A percentile compares a stretch with the other conserved stretches of the same genome.
Evolutionary conservation across 1,140 invertebrate species (phyloP).

Genomic region (Pararge aegeria): DNA sequence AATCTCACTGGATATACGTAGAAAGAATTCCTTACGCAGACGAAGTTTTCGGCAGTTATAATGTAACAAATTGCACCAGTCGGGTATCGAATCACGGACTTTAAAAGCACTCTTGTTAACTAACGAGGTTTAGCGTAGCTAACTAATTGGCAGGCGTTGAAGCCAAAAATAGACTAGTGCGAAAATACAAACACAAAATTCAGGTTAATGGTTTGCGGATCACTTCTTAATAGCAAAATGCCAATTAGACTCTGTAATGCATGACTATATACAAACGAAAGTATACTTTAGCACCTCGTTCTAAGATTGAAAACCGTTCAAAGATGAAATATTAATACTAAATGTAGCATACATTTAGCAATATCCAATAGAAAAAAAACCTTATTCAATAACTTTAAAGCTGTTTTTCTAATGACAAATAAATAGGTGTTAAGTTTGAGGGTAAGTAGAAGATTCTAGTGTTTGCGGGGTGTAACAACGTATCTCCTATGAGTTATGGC

Average conservation of each 20-base stretch:
- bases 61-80: no score
- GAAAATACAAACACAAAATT: constrained; percentile 4
- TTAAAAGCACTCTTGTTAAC: no score
- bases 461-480: not conserved
- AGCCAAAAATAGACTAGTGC: not conserved
- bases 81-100: no score
- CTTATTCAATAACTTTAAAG: not conserved
- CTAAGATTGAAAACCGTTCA: not conserved
- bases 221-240: constrained; percentile 6
- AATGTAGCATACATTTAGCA: not conserved
- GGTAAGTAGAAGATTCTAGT: not conserved
- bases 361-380: not conserved
- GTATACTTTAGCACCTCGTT: not conserved
- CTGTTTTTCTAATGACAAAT: not conserved
- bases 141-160: constrained; percentile 1
- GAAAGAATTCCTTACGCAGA: no score
- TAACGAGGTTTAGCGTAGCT: not conserved
- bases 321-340: not conserved
- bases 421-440: not conserved
- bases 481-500: not conserved
- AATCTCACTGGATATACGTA: no score
- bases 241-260: not conserved
- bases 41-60: no score
- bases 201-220: constrained; percentile 4
- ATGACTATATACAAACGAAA: not conserved